Evolutionary conservation across 2,888 invertebrate genomes (phyloP).

Genomic region (Andrena bucephala): DNA sequence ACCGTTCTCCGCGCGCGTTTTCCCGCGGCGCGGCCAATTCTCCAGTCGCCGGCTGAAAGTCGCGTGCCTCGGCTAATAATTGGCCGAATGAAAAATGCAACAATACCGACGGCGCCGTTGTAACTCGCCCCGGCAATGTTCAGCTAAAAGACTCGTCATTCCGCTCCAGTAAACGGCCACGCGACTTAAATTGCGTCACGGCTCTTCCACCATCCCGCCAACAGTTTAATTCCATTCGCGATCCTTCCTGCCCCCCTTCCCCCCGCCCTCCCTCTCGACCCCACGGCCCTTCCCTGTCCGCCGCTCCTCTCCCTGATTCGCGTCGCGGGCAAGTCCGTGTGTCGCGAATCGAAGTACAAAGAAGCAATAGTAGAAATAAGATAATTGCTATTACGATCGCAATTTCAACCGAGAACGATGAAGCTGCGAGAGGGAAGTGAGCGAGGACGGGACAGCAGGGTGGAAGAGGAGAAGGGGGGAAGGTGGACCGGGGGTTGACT

Average conservation of each 20-base stretch:
- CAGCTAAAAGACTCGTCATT: slow-evolving; percentile 68
- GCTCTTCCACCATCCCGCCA: slow-evolving; percentile 62
- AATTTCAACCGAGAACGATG: slow-evolving; percentile 72
- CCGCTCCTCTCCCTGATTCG: slow-evolving; percentile 45
- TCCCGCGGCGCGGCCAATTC: slow-evolving; percentile 29
- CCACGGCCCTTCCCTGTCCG: neutral
- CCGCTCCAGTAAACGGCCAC: slow-evolving; percentile 64
- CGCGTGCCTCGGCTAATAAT: slow-evolving; percentile 55
- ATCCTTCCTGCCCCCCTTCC: slow-evolving; percentile 31
- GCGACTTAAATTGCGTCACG: slow-evolving; percentile 71
- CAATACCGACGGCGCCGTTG: slow-evolving; percentile 48
- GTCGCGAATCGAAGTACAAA: slow-evolving; percentile 76
- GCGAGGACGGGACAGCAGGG: slow-evolving; percentile 24
- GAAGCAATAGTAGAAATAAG: slow-evolving; percentile 77
- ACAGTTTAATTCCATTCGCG: slow-evolving; percentile 73
- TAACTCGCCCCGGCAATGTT: slow-evolving; percentile 63
- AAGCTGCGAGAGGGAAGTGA: slow-evolving; percentile 35
- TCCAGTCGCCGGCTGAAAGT: slow-evolving; percentile 32
- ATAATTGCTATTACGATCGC: slow-evolving; percentile 82
- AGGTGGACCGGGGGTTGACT: slow-evolving; percentile 37
- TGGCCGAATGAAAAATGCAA: slow-evolving; percentile 65
- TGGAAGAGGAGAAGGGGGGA: slow-evolving; percentile 20
- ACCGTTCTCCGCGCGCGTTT: slow-evolving; percentile 16
- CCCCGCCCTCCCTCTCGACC: slow-evolving; percentile 1
- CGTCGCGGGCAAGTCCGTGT: slow-evolving; percentile 62